Evolutionary conservation across 2,113 vertebrate genomes (phyloP).

Genomic region (Emydura subglobosa): DNA sequence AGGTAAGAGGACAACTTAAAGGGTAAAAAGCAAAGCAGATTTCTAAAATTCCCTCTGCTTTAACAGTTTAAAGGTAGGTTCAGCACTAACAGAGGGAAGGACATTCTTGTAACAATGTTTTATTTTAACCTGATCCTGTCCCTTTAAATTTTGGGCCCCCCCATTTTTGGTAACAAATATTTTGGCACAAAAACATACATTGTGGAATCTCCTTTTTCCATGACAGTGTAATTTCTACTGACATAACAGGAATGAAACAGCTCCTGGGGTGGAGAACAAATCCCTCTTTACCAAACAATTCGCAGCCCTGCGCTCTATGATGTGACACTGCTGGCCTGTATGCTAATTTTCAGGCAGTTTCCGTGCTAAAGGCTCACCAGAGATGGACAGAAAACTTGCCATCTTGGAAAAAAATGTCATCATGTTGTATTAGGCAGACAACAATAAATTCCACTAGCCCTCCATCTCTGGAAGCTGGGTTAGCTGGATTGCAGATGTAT

Average conservation of each 20-base stretch:
- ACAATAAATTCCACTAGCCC: not conserved
- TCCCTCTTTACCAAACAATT: not conserved
- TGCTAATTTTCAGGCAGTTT: not conserved
- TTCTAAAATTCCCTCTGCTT: not conserved
- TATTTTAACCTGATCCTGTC: not conserved
- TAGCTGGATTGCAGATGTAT: slow-evolving; percentile 19
- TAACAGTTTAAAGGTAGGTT: not conserved
- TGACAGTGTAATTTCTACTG: not conserved
- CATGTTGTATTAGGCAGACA: not conserved
- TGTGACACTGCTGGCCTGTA: not conserved
- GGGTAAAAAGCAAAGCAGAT: not conserved
- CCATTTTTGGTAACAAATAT: not conserved
- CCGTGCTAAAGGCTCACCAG: fast-evolving
- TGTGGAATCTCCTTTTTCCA: not conserved
- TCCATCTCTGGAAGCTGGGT: not conserved
- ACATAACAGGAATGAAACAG: not conserved
- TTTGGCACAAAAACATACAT: not conserved
- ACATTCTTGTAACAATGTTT: not conserved
- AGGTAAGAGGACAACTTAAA: fast-evolving
- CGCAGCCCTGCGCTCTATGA: not conserved
- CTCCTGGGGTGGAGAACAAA: not conserved
- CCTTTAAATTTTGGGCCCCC: not conserved
- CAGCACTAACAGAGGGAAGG: not conserved
- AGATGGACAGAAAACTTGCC: not conserved
- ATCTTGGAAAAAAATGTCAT: not conserved